Evolutionary conservation across 2,888 invertebrate genomes (phyloP).

Genomic region (Hedychridium roseum): DNA sequence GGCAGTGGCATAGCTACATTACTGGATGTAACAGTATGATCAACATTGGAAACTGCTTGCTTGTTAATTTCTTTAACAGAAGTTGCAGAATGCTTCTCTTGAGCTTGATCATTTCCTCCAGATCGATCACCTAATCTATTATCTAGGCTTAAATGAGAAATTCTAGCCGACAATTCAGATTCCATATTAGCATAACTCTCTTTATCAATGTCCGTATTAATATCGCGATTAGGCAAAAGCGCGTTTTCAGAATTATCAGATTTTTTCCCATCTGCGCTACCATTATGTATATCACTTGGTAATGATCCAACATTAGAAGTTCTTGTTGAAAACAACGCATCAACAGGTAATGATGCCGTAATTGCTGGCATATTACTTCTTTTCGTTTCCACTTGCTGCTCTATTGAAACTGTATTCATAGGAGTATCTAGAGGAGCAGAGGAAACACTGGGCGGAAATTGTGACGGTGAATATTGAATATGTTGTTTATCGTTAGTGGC

Average conservation of each 20-base stretch:
- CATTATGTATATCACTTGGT: too few relatives aligned
- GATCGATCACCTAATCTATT: slow-evolving; percentile 28
- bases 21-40: slow-evolving; percentile 18
- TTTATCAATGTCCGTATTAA: slow-evolving; percentile 37
- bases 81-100: slow-evolving; percentile 14
- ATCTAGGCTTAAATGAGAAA: slow-evolving; percentile 48
- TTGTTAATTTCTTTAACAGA: slow-evolving; percentile 19
- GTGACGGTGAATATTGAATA: too few relatives aligned
- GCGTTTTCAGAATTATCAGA: slow-evolving; percentile 25
- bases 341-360: too few relatives aligned
- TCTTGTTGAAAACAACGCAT: too few relatives aligned
- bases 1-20: slow-evolving; percentile 22
- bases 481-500: neutral
- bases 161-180: slow-evolving; percentile 41
- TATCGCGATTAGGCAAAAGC: too few relatives aligned
- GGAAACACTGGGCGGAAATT: too few relatives aligned
- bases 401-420: too few relatives aligned
- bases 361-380: too few relatives aligned
- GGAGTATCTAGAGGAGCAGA: too few relatives aligned
- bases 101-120: slow-evolving; percentile 24
- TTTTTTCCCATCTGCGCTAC: slow-evolving; percentile 47
- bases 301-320: too few relatives aligned
- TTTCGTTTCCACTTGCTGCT: too few relatives aligned
- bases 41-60: slow-evolving; percentile 11
- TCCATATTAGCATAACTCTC: slow-evolving; percentile 37